Base-by-base conservation (phyloP, 2,888 invertebrate species). In the Carpatolechia fugitivella region DNA sequence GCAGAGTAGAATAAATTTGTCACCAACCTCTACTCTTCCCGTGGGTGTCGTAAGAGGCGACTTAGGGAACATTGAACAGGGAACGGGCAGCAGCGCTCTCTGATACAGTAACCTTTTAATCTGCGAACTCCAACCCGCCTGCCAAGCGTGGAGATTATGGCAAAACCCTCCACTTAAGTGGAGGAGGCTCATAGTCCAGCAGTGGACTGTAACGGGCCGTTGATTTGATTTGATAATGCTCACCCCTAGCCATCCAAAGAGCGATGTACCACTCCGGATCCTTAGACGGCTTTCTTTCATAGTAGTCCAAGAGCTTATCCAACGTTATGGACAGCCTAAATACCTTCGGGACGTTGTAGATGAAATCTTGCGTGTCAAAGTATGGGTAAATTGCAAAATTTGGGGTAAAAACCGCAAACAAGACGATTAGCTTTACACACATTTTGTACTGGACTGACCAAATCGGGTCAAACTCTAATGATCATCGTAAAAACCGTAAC, bases 301-400 rank as follows among this genome's bases (percentile, higher is more conserved):
- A 90, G 63, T 87, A 77, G 16, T 81, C 82, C 56, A 90, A 64
- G 53, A 90, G 60, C 60, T 82, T 88, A 47, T 89, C 89, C 47
- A 90, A 66, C 0, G 86, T 84, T 1, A 89, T 77, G 4, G 87
- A 85, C 60, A 90, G 78, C 61, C 90, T 76, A 55, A 78, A 90
- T 14, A 88, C 90, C 69, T 90, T 89, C 0, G 90, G 89, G n/a
- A 90, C 76, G 71, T 90, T 90, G 56, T 90, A 90, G 36, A 90
- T 89, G 58, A 89, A 89, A 57, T 89, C 90, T 63, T 90, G 89
- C 1, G 90, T 90, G 58, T 90, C 90, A 56, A 89, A 90, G 58
- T 87, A 90, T 1, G 90, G 89, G 60, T 90, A 90, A 55, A 89
- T 88, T 33, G 77, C 74, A n/a, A 62, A 58, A 54, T 63, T 65